These are phyloP conservation scores for Cardinalis cardinalis DNA, from an alignment of 2,113 vertebrate species.

Conservation along the genomic window DNA sequence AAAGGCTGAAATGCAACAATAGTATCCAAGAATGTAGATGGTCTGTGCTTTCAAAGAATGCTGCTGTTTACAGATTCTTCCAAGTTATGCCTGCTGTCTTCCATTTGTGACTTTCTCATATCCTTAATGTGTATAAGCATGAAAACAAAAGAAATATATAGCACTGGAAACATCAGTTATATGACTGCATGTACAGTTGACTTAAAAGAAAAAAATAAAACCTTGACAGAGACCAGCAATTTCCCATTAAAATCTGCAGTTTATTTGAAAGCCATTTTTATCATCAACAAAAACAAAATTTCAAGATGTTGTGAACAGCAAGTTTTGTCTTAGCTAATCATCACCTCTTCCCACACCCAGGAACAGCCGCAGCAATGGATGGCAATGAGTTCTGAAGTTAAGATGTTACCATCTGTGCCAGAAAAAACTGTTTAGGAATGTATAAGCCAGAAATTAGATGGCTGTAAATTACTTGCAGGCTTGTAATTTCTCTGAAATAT, in stretches of 20 bases:
- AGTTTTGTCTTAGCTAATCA: conserved; percentile 43
- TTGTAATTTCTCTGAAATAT: neutral
- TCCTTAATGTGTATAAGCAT: neutral
- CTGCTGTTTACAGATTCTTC: neutral
- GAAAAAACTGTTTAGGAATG: neutral
- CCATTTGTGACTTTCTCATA: neutral
- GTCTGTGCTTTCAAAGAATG: neutral
- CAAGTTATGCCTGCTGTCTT: neutral
- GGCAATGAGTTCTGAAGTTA: conserved; percentile 7
- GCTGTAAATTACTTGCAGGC: neutral
- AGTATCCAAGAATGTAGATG: neutral
- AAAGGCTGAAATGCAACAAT: neutral
- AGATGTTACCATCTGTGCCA: conserved; percentile 38
- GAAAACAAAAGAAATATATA: neutral
- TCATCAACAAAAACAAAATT: conserved; percentile 16
- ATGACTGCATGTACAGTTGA: neutral
- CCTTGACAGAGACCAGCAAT: neutral
- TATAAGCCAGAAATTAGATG: neutral
- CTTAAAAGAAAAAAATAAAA: neutral
- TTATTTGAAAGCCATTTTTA: conserved; percentile 22
- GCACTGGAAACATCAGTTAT: neutral
- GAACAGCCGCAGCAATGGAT: conserved; percentile 36
- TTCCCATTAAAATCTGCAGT: neutral
- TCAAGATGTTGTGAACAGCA: conserved; percentile 14
- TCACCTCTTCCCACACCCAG: conserved; percentile 36